phyloP scores from a whole-genome alignment of 2,888 invertebrate genomes.

The Campaea margaritaria region DNA sequence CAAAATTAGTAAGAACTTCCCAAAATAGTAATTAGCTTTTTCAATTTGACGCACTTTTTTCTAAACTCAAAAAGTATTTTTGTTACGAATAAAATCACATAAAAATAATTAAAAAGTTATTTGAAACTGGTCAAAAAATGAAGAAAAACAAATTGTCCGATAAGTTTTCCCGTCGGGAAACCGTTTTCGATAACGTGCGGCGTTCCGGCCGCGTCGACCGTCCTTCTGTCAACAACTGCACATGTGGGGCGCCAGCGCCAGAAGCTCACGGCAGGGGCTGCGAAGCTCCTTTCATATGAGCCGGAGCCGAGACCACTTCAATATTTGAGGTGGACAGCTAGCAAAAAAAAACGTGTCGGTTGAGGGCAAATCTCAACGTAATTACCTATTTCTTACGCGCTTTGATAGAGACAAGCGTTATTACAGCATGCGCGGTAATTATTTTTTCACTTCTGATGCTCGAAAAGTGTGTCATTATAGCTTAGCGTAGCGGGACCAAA shows the following conservation, averaged over 20 bases:
- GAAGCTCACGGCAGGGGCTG: constrained; percentile 27
- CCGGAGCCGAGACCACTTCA: constrained; percentile 13
- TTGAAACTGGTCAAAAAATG: constrained; percentile 7
- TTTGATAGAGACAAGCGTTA: too few relatives aligned
- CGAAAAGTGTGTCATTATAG: too few relatives aligned
- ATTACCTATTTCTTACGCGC: too few relatives aligned
- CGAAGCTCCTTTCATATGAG: constrained; percentile 37
- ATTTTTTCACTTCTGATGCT: too few relatives aligned
- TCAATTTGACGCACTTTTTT: neutral
- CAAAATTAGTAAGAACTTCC: neutral
- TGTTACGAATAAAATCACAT: neutral
- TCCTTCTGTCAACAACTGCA: constrained; percentile 47
- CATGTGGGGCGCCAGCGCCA: constrained; percentile 60
- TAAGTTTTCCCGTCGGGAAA: constrained; percentile 36
- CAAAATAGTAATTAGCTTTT: neutral
- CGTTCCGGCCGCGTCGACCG: constrained; percentile 56
- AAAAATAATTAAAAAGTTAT: constrained; percentile 6
- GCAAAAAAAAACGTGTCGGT: neutral
- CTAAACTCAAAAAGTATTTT: neutral
- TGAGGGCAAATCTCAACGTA: too few relatives aligned
- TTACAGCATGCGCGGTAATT: too few relatives aligned
- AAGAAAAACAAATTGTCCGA: constrained; percentile 15
- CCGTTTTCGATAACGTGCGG: constrained; percentile 35
- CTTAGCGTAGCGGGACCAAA: too few relatives aligned
- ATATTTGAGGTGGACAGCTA: constrained; percentile 1